phyloP scores from a whole-genome alignment of 2,888 invertebrate genomes.

The Drosophila macrothrix region DNA sequence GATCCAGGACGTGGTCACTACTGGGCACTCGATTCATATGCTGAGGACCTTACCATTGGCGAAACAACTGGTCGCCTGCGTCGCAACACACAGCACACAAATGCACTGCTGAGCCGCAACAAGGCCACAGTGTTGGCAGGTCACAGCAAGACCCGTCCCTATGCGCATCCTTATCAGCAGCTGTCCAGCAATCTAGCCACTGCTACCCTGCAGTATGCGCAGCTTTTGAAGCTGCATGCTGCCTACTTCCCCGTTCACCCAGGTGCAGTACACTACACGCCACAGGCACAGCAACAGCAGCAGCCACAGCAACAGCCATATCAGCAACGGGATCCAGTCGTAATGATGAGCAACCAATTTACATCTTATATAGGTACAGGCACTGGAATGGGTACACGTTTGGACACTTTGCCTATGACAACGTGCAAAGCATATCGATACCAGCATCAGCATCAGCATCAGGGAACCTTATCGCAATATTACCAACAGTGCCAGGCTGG shows the following conservation, averaged over 20 bases:
- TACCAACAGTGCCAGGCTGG: constrained; percentile 46
- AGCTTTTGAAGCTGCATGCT: constrained; percentile 61
- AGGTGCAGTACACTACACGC: constrained; percentile 38
- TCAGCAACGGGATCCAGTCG: background rate
- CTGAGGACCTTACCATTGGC: constrained; percentile 98
- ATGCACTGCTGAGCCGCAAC: constrained; percentile 27
- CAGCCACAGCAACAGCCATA: constrained; percentile 1
- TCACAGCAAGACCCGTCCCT: constrained; percentile 32
- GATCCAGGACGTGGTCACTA: constrained; percentile 90
- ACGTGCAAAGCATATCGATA: constrained; percentile 28
- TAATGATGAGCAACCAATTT: constrained; percentile 1
- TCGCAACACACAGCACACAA: constrained; percentile 82
- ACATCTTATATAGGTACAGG: background rate
- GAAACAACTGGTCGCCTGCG: constrained; percentile 97
- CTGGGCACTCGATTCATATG: constrained; percentile 98
- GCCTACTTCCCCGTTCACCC: constrained; percentile 76
- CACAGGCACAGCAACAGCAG: constrained; percentile 2
- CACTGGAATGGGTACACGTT: background rate
- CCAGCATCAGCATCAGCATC: constrained; percentile 42
- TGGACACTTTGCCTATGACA: constrained; percentile 33
- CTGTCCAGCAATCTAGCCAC: constrained; percentile 27
- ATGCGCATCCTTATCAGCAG: constrained; percentile 70
- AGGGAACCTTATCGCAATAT: constrained; percentile 27
- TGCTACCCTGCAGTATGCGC: background rate
- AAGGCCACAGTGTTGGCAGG: constrained; percentile 13